phyloP scores from a whole-genome alignment of 2,113 vertebrate genomes.

The Malurus elegans region DNA sequence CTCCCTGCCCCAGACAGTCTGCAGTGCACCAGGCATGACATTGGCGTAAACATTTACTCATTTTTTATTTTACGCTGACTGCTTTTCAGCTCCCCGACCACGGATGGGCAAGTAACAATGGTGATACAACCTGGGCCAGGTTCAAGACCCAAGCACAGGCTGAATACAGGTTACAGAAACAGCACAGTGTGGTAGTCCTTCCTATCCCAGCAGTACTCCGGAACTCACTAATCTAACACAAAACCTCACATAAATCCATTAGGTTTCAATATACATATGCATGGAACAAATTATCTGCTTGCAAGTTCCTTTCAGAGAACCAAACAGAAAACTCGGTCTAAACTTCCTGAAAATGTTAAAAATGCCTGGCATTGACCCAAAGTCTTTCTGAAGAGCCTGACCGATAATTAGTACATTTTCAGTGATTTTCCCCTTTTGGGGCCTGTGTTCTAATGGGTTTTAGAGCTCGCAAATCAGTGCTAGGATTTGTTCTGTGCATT shows the following conservation, averaged over 20 bases:
- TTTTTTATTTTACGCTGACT: slow-evolving; percentile 28
- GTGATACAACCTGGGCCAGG: neutral
- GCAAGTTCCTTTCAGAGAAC: neutral
- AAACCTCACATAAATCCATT: neutral
- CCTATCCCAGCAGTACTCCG: neutral
- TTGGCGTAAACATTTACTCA: neutral
- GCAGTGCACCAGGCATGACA: slow-evolving; percentile 16
- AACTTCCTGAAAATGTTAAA: slow-evolving; percentile 21
- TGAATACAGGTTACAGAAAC: neutral
- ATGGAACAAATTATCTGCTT: neutral
- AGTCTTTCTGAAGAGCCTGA: neutral
- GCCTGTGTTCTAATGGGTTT: slow-evolving; percentile 23
- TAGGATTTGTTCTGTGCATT: slow-evolving; percentile 48
- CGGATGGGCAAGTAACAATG: neutral
- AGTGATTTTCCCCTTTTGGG: slow-evolving; percentile 6
- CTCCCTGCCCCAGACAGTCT: neutral
- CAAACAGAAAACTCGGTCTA: neutral
- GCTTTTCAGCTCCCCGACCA: neutral
- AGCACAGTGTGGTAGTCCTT: neutral
- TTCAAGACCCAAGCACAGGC: neutral
- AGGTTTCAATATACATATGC: accelerated
- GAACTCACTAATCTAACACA: neutral
- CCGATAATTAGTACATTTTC: slow-evolving; percentile 51
- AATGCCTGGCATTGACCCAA: slow-evolving; percentile 23
- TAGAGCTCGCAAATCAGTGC: slow-evolving; percentile 4